Evolutionary conservation across 2,797 vertebrate species (phyloP).

Genomic region (Coreius guichenoti): DNA sequence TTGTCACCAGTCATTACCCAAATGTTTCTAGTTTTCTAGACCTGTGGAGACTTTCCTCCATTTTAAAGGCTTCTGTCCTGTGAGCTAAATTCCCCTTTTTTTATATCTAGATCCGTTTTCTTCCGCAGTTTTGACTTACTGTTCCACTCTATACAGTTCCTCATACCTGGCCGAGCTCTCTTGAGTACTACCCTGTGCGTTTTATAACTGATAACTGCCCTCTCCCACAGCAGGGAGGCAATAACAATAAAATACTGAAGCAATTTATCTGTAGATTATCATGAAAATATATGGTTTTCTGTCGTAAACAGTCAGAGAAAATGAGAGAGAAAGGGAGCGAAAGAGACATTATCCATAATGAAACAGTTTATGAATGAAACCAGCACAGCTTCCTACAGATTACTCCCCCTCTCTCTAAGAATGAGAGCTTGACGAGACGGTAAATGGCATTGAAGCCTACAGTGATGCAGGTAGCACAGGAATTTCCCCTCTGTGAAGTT

Average conservation of each 20-base stretch:
- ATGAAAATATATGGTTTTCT: conserved; percentile 48
- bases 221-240: conserved; percentile 43
- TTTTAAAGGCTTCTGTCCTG: conserved; percentile 19
- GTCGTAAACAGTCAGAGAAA: conserved; percentile 29
- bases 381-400: conserved; percentile 22
- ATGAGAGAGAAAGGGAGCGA: conserved; percentile 31
- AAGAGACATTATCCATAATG: conserved; percentile 30
- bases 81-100: not conserved
- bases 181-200: conserved; percentile 9
- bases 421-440: conserved; percentile 22
- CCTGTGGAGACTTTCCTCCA: conserved; percentile 14
- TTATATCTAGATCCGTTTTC: not conserved
- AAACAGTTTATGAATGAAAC: conserved; percentile 46
- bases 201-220: conserved; percentile 44
- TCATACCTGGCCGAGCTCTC: not conserved
- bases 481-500: not conserved
- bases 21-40: conserved; percentile 1
- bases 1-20: conserved; percentile 26
- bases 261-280: conserved; percentile 51
- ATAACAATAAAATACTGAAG: conserved; percentile 44
- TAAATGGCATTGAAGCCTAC: conserved; percentile 8
- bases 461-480: conserved; percentile 20
- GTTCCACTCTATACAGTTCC: conserved; percentile 3
- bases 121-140: conserved; percentile 5
- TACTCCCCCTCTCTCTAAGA: not conserved